A percentile compares a stretch with the other conserved stretches of the same genome.
Conservation (phyloP, 2,888 invertebrate genomes). For the Amiota minor region DNA sequence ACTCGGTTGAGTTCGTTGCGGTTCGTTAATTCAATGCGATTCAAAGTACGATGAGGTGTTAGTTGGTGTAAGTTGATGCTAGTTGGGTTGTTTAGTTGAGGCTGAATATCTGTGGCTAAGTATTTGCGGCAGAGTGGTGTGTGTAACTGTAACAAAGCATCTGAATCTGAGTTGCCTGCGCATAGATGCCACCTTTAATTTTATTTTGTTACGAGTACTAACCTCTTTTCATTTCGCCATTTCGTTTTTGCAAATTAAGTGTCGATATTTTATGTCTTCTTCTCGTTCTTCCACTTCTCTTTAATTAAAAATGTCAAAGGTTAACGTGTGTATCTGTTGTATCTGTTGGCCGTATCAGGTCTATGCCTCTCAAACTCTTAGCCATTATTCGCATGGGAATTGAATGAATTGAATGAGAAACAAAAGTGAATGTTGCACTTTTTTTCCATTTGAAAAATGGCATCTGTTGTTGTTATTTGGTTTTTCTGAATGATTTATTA, state of each 20-base stretch:
- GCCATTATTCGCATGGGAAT: background rate
- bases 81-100: background rate
- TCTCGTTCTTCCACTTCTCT: conserved; percentile 35
- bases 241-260: conserved; percentile 57
- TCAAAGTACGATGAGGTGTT: background rate
- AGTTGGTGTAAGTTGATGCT: background rate
- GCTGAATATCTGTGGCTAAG: background rate
- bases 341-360: conserved; percentile 1
- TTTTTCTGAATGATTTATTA: conserved; percentile 20
- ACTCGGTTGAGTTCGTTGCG: conserved; percentile 62
- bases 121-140: background rate
- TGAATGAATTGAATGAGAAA: background rate
- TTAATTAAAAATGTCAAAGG: conserved; percentile 68
- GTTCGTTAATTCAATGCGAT: conserved; percentile 61
- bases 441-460: background rate
- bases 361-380: background rate
- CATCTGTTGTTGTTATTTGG: background rate
- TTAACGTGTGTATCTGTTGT: conserved; percentile 53
- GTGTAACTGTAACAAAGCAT: background rate
- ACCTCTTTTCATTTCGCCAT: conserved; percentile 4
- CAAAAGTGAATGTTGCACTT: conserved; percentile 15
- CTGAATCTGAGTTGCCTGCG: background rate
- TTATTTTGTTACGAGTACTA: conserved; percentile 44
- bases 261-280: conserved; percentile 65
- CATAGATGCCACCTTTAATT: conserved; percentile 51